phyloP scores from a whole-genome alignment of 2,797 vertebrate species.

The Hirundo rustica region DNA sequence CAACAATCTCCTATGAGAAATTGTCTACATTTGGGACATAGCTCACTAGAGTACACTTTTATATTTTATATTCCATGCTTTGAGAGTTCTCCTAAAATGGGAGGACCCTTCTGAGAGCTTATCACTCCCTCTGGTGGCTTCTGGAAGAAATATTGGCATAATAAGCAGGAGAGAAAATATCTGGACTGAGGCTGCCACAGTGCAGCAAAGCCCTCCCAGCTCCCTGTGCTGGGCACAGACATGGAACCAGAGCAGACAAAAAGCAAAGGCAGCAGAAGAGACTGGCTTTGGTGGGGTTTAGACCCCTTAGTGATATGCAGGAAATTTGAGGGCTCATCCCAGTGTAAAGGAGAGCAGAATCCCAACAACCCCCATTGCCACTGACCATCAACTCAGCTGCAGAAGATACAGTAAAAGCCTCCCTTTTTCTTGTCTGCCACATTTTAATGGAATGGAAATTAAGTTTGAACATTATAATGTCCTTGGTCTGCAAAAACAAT shows the following conservation, averaged over 20 bases:
- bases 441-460: background rate
- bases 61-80: background rate
- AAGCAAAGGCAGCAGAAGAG: background rate
- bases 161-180: background rate
- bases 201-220: background rate
- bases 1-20: background rate
- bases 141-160: background rate
- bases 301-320: background rate
- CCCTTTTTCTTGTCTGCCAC: background rate
- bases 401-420: background rate
- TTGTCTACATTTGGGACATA: background rate
- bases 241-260: background rate
- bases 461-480: background rate
- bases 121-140: constrained; percentile 56
- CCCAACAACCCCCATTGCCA: background rate
- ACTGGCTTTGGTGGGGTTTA: background rate
- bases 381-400: background rate
- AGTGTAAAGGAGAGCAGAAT: background rate
- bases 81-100: background rate
- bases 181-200: background rate
- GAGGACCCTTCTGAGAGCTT: background rate
- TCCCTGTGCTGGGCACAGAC: background rate
- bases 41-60: background rate
- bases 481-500: background rate
- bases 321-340: background rate